phyloP scores from a whole-genome alignment of 2,113 vertebrate genomes.

The Pollimyrus isidori region DNA sequence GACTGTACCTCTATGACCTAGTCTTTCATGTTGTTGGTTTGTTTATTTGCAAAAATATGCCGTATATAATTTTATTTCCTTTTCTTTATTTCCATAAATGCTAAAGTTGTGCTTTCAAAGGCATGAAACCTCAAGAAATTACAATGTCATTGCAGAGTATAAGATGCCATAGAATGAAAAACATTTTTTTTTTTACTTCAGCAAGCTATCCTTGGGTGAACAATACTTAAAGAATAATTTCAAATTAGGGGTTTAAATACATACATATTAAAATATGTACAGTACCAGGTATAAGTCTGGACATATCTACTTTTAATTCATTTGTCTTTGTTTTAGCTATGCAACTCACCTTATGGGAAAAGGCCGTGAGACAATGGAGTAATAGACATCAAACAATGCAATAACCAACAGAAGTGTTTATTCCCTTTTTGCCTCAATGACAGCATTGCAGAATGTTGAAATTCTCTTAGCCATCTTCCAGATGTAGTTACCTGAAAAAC shows the following conservation, averaged over 20 bases:
- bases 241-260: not conserved
- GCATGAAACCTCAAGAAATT: not conserved
- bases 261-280: not conserved
- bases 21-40: not conserved
- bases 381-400: not conserved
- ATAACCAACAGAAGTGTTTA: not conserved
- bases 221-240: not conserved
- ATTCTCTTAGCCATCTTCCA: not conserved
- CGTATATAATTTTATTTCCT: not conserved
- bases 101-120: slow-evolving; percentile 4
- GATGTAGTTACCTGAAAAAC: not conserved
- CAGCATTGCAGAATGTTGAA: not conserved
- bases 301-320: not conserved
- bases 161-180: not conserved
- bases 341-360: not conserved
- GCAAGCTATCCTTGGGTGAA: not conserved
- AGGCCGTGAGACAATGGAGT: not conserved
- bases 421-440: not conserved
- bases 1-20: not conserved
- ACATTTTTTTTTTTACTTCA: not conserved
- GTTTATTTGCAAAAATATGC: not conserved
- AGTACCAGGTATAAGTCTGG: not conserved
- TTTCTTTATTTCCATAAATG: not conserved
- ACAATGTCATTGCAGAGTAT: not conserved
- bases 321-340: not conserved